Evolutionary conservation across 1,140 invertebrate genomes (phyloP).

Genomic region (Thaumetopoea pityocampa): DNA sequence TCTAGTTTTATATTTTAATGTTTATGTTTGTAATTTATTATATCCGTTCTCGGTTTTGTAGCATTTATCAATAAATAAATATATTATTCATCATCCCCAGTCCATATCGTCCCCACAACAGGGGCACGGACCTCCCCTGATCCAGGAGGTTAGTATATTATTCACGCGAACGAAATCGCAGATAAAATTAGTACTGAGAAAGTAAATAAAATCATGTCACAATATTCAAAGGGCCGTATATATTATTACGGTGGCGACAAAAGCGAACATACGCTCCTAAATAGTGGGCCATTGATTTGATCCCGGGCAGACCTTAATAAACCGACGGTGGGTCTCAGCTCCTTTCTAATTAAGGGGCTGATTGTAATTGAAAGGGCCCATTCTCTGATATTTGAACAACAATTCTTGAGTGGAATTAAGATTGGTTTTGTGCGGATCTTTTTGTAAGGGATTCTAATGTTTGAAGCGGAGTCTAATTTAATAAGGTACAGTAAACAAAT

Average conservation of each 20-base stretch:
- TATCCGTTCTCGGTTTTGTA: no score
- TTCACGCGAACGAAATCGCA: neutral
- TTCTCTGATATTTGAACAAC: conserved; percentile 45
- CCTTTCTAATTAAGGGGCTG: conserved; percentile 42
- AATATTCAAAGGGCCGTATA: neutral
- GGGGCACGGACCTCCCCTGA: neutral
- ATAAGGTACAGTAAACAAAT: neutral
- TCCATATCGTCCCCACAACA: no score
- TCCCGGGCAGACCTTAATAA: conserved; percentile 28
- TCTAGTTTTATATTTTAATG: no score
- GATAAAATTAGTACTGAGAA: conserved; percentile 4
- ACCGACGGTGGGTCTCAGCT: conserved; percentile 18
- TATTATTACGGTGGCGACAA: conserved; percentile 6
- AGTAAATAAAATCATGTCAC: conserved; percentile 5
- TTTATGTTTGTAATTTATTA: no score
- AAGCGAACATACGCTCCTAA: conserved; percentile 17
- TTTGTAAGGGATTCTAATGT: no score
- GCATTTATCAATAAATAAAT: no score
- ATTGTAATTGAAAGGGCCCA: conserved; percentile 46
- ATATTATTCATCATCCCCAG: no score
- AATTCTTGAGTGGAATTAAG: conserved; percentile 21
- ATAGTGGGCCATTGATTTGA: conserved; percentile 34
- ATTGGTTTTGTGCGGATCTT: conserved; percentile 1
- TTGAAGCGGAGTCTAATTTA: no score
- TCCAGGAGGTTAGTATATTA: neutral